phyloP scores from a whole-genome alignment of 2,797 vertebrate genomes.

The Spizella passerina region DNA sequence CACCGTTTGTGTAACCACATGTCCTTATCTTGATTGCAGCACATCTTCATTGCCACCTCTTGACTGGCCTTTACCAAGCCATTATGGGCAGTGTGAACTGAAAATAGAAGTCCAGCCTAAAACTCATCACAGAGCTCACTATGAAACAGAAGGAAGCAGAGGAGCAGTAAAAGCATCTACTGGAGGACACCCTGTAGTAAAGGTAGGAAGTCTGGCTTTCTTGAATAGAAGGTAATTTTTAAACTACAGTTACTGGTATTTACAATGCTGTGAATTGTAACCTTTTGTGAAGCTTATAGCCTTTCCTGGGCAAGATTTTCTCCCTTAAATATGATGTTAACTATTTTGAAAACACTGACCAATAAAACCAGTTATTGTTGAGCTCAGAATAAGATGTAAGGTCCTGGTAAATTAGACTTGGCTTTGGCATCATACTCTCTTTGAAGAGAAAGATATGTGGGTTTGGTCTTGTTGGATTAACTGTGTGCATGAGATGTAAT shows the following conservation, averaged over 20 bases:
- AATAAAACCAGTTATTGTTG: background rate
- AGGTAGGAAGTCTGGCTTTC: slow-evolving; percentile 82
- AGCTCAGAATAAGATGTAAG: background rate
- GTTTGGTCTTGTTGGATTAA: background rate
- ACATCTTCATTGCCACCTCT: slow-evolving; percentile 95
- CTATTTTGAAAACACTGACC: background rate
- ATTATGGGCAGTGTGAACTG: slow-evolving; percentile 93
- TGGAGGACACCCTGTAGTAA: slow-evolving; percentile 94
- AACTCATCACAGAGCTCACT: slow-evolving; percentile 97
- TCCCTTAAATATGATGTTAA: background rate
- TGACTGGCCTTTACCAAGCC: slow-evolving; percentile 95
- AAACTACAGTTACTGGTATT: background rate
- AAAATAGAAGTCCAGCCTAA: slow-evolving; percentile 99
- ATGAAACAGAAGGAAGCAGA: slow-evolving; percentile 98
- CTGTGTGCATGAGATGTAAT: background rate
- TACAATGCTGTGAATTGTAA: background rate
- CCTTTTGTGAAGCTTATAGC: background rate
- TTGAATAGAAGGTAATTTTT: background rate
- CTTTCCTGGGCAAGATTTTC: background rate
- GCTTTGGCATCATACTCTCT: background rate
- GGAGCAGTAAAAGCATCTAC: slow-evolving; percentile 95
- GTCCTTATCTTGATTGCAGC: slow-evolving; percentile 76
- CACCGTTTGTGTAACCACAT: background rate
- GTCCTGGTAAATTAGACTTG: background rate
- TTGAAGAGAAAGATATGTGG: background rate